phyloP scores from a whole-genome alignment of 2,888 invertebrate species.

The Priocnemis perturbator region DNA sequence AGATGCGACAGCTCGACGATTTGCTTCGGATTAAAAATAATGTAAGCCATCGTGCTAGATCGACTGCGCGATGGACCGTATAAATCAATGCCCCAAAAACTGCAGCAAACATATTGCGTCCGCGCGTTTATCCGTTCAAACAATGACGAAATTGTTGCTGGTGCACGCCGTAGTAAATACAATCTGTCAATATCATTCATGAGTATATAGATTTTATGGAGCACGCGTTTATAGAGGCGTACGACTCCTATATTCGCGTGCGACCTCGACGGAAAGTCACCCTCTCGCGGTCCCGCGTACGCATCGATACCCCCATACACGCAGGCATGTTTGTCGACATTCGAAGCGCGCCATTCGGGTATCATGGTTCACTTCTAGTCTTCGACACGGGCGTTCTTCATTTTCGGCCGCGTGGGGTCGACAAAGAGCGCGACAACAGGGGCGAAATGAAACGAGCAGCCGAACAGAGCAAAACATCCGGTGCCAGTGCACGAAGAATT shows the following conservation, averaged over 20 bases:
- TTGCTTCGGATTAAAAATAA: conserved; percentile 15
- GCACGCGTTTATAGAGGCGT: background rate
- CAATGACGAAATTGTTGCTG: conserved; percentile 13
- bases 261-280: background rate
- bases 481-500: no score
- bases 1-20: no score
- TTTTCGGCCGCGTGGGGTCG: no score
- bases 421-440: no score
- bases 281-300: background rate
- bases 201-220: conserved; percentile 3
- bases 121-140: conserved; percentile 26
- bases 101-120: conserved; percentile 23
- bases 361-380: no score
- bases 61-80: conserved; percentile 14
- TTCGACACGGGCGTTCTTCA: no score
- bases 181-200: conserved; percentile 22
- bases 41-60: conserved; percentile 25
- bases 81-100: conserved; percentile 40
- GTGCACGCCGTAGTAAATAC: conserved; percentile 9
- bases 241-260: background rate
- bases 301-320: background rate
- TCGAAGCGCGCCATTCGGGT: no score
- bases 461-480: no score
- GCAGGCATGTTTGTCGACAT: background rate
- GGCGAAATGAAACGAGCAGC: no score